Base-by-base conservation (phyloP, 2,113 vertebrate genomes). In the Cyprinodon tularosa region DNA sequence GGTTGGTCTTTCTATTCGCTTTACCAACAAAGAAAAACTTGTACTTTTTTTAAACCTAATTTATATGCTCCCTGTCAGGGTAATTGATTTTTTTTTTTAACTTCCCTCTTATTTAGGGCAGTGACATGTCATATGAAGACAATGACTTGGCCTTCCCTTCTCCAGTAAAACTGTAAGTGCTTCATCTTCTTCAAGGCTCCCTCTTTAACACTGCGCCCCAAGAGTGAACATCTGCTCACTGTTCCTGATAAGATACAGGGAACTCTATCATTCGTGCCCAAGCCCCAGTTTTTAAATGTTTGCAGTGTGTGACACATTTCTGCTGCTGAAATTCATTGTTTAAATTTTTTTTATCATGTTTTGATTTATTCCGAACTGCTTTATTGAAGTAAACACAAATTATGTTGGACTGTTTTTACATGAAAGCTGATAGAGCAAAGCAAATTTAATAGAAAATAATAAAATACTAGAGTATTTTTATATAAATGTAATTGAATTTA, bases 91-190 rank as follows among this genome's bases (percentile, higher is more conserved):
- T 65, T 6, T 72, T 59, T 42, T 62, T 45, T 1, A 66, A 61
- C 44, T 72, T 53, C 68, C 39, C 17, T 65, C 62, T 22, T 44
- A 1, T 87, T 4, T 14, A 95, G 94, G 92, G 85, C 82, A 91
- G 90, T 86, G 91, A 93, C 47, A 76, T 90, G 90, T 95, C 92
- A 42, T 92, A 86, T 82, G 92, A 93, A 75, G 92, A 91, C 71
- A 89, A 77, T 64, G 86, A 91, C 8, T 85, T 84, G 2, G 74
- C 84, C 74, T 81, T 91, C 71, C 86, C 89, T 5, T 93, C 91
- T 60, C 90, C 93, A 62, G 7, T 90, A 29, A 84, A 45, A 82
- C 72, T 91, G 94, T 95, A 66, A 95, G 94, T 92, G 22, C 0
- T 44, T 68, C 40, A 10, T 71, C 57, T 50, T 1, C 14, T 38